Base-by-base conservation (phyloP, 1,140 invertebrate genomes). In the Tetragonula clypearis region DNA sequence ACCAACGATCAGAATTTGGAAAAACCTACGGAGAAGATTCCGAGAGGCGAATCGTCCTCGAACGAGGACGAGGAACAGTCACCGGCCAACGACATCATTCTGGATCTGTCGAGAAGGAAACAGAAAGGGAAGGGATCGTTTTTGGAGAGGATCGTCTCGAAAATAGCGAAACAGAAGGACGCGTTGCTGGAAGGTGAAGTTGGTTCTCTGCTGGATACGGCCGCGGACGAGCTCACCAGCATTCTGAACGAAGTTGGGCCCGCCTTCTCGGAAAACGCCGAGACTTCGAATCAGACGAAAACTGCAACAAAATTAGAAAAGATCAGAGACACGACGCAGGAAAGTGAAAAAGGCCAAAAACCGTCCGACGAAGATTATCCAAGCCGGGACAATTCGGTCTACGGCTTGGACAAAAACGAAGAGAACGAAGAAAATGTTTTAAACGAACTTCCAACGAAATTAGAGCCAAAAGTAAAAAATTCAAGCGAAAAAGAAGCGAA, bases 121-220 rank as follows among this genome's bases (percentile, higher is more conserved):
- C 88, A 90, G 2, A 93, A 92, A 30, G 92, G 92, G 0, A 94
- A 94, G n/a, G 93, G 93, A 9, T 94, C 93, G 6, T 94, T 94
- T 60, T 77, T 94, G 2, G 93, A 94, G 77, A 94, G 94, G 89
- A 95, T 95, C 9, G 94, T 95, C 0, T 95, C 94, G 0, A 95
- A 95, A 69, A 95, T 95, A 49, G 94, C 94, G 0, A 94, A 94
- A 65, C 92, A 95, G 53, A 95, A 95, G 73, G 94, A 95, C 23
- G 93, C 92, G n/a, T 76, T 92, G 23, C 75, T 94, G 12, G 93
- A 94, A 19, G 87, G 88, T 2, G 93, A 94, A 19, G 90, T 91
- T 62, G 90, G 88, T 21, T 91, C 91, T 6, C 49, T 93, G 14
- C 80, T 93, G 66, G 90, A 93, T 65, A 90, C 87, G 2, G 91